phyloP scores from a whole-genome alignment of 2,888 invertebrate genomes.

The Plutella xylostella region DNA sequence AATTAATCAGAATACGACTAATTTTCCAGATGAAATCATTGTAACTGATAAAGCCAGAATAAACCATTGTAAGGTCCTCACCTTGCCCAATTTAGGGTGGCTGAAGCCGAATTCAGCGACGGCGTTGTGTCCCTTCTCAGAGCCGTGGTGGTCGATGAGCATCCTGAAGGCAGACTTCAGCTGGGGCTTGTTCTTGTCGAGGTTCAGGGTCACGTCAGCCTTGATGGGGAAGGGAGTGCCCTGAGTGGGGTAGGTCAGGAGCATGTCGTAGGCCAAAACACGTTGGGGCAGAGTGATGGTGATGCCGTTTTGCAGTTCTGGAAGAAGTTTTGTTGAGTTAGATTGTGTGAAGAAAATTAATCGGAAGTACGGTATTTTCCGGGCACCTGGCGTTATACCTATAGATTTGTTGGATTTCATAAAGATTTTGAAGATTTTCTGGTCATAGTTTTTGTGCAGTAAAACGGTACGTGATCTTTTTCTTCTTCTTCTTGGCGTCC shows the following conservation, averaged over 20 bases:
- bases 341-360: too few relatives aligned
- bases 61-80: too few relatives aligned
- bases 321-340: neutral
- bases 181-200: slow-evolving; percentile 80
- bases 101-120: slow-evolving; percentile 72
- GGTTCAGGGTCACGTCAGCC: slow-evolving; percentile 73
- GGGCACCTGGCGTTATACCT: too few relatives aligned
- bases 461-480: too few relatives aligned
- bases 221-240: slow-evolving; percentile 70
- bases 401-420: too few relatives aligned
- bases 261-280: slow-evolving; percentile 72
- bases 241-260: slow-evolving; percentile 52
- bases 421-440: too few relatives aligned
- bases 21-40: too few relatives aligned
- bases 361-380: too few relatives aligned
- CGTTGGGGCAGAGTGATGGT: slow-evolving; percentile 77
- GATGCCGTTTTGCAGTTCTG: slow-evolving; percentile 57
- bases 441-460: too few relatives aligned
- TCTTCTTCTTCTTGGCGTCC: too few relatives aligned
- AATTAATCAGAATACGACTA: too few relatives aligned
- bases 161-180: slow-evolving; percentile 73
- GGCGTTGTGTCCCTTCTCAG: slow-evolving; percentile 57
- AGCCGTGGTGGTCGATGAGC: slow-evolving; percentile 58
- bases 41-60: too few relatives aligned
- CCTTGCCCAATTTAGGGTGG: slow-evolving; percentile 76